Conservation (phyloP, 2,797 vertebrate genomes). For the Arrhamphus sclerolepis region DNA sequence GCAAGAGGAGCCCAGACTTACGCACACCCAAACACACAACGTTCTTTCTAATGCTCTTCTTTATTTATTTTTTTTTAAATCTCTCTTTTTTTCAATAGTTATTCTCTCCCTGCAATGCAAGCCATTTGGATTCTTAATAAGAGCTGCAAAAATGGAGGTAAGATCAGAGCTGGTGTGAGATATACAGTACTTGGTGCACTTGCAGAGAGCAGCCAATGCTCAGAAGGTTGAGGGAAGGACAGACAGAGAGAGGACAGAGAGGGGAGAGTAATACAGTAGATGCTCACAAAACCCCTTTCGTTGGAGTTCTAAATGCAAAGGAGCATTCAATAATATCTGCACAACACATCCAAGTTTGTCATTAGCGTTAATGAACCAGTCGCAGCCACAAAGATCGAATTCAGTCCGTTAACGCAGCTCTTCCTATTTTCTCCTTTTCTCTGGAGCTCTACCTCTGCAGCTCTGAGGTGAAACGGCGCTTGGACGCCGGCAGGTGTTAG, state of each 20-base stretch:
- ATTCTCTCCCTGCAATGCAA: conserved; percentile 32
- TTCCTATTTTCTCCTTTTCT: conserved; percentile 20
- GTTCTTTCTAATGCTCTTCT: conserved; percentile 31
- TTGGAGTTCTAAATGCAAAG: conserved; percentile 40
- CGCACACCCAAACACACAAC: conserved; percentile 32
- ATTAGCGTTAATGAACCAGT: conserved; percentile 56
- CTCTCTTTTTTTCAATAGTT: conserved; percentile 7
- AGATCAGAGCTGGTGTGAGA: conserved; percentile 78
- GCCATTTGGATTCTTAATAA: conserved; percentile 63
- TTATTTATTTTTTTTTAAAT: conserved; percentile 3
- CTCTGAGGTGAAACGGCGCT: conserved; percentile 37
- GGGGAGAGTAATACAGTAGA: conserved; percentile 72
- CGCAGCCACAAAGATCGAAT: conserved; percentile 39
- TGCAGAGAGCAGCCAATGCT: conserved; percentile 67
- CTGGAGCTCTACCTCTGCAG: conserved; percentile 26
- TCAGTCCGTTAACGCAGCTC: not conserved
- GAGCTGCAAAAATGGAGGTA: conserved; percentile 73
- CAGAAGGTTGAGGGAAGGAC: conserved; percentile 19
- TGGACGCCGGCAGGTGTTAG: conserved; percentile 25
- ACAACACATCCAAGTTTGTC: conserved; percentile 60
- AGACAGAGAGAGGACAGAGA: conserved; percentile 43
- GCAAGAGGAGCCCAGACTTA: conserved; percentile 48
- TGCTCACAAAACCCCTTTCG: conserved; percentile 72
- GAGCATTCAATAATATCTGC: conserved; percentile 40
- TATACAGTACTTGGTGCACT: conserved; percentile 75